Percentiles rank a stretch among this genome's conserved stretches.
phyloP scores from a whole-genome alignment of 2,797 vertebrate genomes.

The Okamejei kenojei region DNA sequence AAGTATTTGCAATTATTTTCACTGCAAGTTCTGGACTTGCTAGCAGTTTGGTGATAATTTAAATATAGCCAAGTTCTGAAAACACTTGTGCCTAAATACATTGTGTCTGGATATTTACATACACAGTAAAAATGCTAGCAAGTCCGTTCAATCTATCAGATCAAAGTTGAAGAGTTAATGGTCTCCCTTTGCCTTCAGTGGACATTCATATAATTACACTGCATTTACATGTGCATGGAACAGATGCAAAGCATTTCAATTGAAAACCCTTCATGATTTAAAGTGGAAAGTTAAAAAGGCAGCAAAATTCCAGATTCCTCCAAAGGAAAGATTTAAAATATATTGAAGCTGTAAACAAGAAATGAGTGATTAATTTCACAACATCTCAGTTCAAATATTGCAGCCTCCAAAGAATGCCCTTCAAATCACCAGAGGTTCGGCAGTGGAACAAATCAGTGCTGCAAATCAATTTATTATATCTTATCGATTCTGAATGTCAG shows the following conservation, averaged over 20 bases:
- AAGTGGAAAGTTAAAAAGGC: neutral
- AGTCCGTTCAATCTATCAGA: neutral
- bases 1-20: neutral
- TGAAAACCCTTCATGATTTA: conserved; percentile 8
- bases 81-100: neutral
- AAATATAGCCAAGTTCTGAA: neutral
- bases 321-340: neutral
- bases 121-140: neutral
- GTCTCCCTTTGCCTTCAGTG: no score
- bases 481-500: neutral
- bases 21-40: neutral
- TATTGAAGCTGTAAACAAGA: neutral
- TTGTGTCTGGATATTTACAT: neutral
- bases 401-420: neutral
- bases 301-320: neutral
- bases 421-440: neutral
- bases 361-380: neutral
- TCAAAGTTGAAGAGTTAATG: neutral
- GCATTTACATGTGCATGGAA: neutral
- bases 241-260: neutral
- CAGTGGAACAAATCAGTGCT: neutral
- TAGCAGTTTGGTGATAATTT: neutral
- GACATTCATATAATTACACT: neutral
- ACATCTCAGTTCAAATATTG: neutral
- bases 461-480: neutral